A percentile compares a stretch with the other conserved stretches of the same genome.
These are phyloP conservation scores for Lasioglossum morio DNA, from an alignment of 2,888 invertebrate species.

Conservation along the genomic window DNA sequence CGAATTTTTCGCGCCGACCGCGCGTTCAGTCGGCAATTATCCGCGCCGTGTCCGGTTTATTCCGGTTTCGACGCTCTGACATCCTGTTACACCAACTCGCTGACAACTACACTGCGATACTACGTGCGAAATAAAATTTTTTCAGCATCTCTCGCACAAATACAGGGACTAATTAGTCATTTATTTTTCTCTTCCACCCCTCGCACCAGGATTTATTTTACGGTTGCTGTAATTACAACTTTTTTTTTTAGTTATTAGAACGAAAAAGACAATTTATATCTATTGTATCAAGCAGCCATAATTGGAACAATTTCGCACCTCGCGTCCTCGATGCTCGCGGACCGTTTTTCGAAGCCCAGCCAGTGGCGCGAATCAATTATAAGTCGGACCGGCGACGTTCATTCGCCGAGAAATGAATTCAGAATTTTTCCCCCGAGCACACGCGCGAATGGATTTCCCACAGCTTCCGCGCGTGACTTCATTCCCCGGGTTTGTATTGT, in stretches of 20 bases:
- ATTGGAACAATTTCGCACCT: not conserved
- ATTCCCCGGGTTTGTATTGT: not conserved
- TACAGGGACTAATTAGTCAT: not conserved
- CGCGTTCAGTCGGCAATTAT: not conserved
- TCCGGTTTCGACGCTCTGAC: not conserved
- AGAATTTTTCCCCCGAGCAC: not conserved
- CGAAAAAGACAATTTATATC: not conserved
- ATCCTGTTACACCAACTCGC: not conserved
- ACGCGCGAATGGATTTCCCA: not conserved
- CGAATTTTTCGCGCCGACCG: slow-evolving; percentile 4
- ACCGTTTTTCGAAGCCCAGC: not conserved
- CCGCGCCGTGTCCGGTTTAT: not conserved
- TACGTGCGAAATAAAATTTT: not conserved
- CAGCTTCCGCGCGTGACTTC: not conserved
- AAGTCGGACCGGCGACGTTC: not conserved
- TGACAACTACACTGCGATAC: not conserved
- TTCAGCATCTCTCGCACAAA: not conserved
- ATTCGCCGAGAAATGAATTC: slow-evolving; percentile 4
- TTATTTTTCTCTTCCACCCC: not conserved
- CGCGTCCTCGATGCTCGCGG: not conserved
- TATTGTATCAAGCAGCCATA: not conserved
- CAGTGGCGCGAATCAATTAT: not conserved
- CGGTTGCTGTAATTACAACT: not conserved
- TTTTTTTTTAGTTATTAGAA: not conserved
- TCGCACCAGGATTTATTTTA: not conserved